A percentile compares a stretch with the other conserved stretches of the same genome.
Evolutionary conservation across 2,888 invertebrate species (phyloP).

Genomic region (Ypsolopha sequella): DNA sequence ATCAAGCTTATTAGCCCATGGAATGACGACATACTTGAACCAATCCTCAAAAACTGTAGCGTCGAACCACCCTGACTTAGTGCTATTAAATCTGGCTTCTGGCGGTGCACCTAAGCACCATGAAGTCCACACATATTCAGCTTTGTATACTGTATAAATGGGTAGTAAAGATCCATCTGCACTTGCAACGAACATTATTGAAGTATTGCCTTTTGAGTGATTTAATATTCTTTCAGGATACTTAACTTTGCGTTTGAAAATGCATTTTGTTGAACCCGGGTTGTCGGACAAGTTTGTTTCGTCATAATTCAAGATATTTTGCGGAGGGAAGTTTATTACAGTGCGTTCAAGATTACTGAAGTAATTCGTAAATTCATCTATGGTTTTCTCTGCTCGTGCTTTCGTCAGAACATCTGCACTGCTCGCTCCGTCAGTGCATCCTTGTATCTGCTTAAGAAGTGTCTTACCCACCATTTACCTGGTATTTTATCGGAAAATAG

Average conservation of each 20-base stretch:
- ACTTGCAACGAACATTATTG: conserved; percentile 34
- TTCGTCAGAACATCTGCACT: conserved; percentile 16
- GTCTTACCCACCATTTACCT: too few relatives aligned
- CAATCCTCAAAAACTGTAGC: conserved; percentile 24
- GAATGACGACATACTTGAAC: conserved; percentile 17
- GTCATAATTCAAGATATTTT: conserved; percentile 5
- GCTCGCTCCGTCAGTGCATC: conserved; percentile 9
- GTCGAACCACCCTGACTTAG: conserved; percentile 36
- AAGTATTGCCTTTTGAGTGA: conserved; percentile 23
- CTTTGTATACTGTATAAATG: conserved; percentile 41
- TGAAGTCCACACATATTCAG: conserved; percentile 26
- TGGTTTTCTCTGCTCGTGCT: conserved; percentile 12
- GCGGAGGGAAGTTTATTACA: neutral
- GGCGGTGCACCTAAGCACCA: conserved; percentile 37
- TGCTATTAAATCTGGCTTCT: conserved; percentile 29
- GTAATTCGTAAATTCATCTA: conserved; percentile 11
- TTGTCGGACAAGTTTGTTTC: conserved; percentile 6
- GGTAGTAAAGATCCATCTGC: conserved; percentile 32
- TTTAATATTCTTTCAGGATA: conserved; percentile 32
- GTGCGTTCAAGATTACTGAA: too few relatives aligned
- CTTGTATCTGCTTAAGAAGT: conserved; percentile 15
- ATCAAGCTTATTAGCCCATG: conserved; percentile 14
- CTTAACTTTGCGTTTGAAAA: conserved; percentile 22
- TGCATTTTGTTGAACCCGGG: conserved; percentile 14
- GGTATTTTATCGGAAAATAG: too few relatives aligned